Percentiles rank a stretch among this genome's conserved stretches.
phyloP scores from a whole-genome alignment of 2,797 vertebrate genomes.

The Hemitrygon akajei region DNA sequence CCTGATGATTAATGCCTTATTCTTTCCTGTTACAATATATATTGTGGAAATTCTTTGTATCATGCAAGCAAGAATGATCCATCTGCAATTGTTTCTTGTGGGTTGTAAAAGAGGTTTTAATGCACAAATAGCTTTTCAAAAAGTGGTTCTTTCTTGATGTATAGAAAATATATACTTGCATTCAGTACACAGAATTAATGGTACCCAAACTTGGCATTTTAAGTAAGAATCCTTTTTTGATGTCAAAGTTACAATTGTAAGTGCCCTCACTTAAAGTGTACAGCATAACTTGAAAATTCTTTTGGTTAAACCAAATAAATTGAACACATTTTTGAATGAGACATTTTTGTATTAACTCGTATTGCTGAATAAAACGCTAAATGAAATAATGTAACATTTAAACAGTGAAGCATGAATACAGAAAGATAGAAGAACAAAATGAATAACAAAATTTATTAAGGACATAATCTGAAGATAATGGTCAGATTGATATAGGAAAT shows the following conservation, averaged over 20 bases:
- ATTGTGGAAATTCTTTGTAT: conserved; percentile 14
- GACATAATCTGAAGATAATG: neutral
- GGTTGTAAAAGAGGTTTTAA: neutral
- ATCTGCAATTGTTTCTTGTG: conserved; percentile 5
- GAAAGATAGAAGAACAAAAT: neutral
- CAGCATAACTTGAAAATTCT: neutral
- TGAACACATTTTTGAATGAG: neutral
- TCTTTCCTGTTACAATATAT: conserved; percentile 16
- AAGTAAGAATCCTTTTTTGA: neutral
- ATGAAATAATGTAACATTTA: neutral
- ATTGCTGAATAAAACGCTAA: neutral
- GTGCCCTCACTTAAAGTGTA: neutral
- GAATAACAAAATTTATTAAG: neutral
- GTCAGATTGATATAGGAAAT: neutral
- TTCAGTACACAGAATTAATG: neutral
- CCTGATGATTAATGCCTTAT: conserved; percentile 16
- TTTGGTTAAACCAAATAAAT: neutral
- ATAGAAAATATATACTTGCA: neutral
- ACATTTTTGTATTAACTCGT: neutral
- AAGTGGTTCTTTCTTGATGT: neutral
- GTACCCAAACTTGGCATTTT: neutral
- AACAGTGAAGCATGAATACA: neutral
- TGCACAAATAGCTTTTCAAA: neutral
- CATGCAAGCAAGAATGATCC: neutral
- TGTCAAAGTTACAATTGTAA: neutral